Evolutionary conservation across 2,797 vertebrate genomes (phyloP).

Genomic region (Sebastes hubbsi): DNA sequence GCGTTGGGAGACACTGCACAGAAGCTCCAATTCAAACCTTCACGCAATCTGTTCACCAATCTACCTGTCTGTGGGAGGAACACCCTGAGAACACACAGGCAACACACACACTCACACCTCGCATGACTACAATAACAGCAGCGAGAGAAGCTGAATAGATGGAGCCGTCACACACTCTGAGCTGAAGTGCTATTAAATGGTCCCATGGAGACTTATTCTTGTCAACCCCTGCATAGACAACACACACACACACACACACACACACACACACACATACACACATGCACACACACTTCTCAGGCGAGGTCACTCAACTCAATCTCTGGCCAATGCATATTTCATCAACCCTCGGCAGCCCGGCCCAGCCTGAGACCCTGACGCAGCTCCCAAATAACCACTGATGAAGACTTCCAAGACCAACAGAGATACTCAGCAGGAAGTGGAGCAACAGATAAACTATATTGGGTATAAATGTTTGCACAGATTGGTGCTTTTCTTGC

Average conservation of each 20-base stretch:
- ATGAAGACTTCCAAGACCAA: slow-evolving; percentile 27
- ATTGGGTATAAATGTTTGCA: background rate
- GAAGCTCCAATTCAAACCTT: background rate
- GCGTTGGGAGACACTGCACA: background rate
- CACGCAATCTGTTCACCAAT: background rate
- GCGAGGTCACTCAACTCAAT: slow-evolving; percentile 50
- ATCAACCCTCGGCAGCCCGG: slow-evolving; percentile 17
- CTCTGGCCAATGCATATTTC: slow-evolving; percentile 53
- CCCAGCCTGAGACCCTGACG: slow-evolving; percentile 17
- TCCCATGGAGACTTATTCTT: slow-evolving; percentile 30
- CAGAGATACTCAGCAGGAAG: background rate
- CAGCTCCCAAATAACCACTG: slow-evolving; percentile 15
- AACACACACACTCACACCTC: slow-evolving; percentile 1
- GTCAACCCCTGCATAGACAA: slow-evolving; percentile 32
- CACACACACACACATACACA: background rate
- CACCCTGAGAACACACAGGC: background rate
- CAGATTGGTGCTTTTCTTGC: background rate
- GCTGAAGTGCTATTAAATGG: slow-evolving; percentile 42
- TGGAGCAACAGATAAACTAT: background rate
- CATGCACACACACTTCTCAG: slow-evolving; percentile 4
- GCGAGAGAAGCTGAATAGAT: slow-evolving; percentile 10
- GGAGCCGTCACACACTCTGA: slow-evolving; percentile 37
- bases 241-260: slow-evolving; percentile 1
- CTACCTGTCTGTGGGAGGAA: background rate
- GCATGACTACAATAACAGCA: slow-evolving; percentile 40